A percentile compares a stretch with the other conserved stretches of the same genome.
Conservation (phyloP, 2,797 vertebrate species). For the Limosa lapponica region DNA sequence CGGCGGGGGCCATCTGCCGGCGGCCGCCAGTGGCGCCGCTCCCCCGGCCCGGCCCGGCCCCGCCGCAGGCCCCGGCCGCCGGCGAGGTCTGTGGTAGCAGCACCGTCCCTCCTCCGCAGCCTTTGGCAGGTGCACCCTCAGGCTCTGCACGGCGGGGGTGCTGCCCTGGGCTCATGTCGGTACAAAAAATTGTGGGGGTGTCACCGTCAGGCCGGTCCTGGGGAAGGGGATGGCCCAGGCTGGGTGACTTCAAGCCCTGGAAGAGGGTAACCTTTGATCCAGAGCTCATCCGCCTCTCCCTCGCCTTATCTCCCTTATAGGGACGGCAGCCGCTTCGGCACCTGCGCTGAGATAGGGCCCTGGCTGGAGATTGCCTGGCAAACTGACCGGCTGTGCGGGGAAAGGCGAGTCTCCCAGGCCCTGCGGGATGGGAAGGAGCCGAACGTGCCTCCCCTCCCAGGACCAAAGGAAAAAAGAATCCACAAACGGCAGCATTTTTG, state of each 20-base stretch:
- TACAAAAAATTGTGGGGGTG: neutral
- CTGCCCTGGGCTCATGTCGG: neutral
- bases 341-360: neutral
- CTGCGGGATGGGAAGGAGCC: neutral
- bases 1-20: constrained; percentile 38
- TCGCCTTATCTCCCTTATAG: neutral
- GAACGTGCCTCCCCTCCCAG: neutral
- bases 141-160: neutral
- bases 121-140: neutral
- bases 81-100: fast-evolving
- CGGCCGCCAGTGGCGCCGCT: neutral
- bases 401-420: neutral
- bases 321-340: neutral
- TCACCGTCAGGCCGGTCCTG: neutral
- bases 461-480: neutral
- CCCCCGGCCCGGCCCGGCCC: neutral
- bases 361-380: neutral
- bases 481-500: neutral
- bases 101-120: fast-evolving
- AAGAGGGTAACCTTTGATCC: neutral
- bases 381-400: neutral
- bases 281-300: neutral
- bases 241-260: neutral
- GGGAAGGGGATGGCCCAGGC: neutral
- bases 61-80: neutral